These are phyloP conservation scores for Lepidochrysops patricia DNA, from an alignment of 2,888 invertebrate species.

Conservation along the genomic window DNA sequence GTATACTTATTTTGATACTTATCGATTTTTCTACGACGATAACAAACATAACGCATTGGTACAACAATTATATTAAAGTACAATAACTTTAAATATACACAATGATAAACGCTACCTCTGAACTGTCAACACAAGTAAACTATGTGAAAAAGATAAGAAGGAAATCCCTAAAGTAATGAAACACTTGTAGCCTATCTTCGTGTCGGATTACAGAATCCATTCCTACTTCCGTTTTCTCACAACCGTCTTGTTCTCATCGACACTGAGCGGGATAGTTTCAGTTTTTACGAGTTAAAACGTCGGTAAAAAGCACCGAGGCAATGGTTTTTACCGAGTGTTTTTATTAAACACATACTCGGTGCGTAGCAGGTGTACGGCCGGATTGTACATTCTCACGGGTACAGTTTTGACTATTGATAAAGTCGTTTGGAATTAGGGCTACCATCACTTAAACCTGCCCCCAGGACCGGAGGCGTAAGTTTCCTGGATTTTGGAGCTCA, in stretches of 20 bases:
- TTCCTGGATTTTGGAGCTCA: too few relatives aligned
- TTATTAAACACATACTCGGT: conserved; percentile 27
- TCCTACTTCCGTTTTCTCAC: conserved; percentile 4
- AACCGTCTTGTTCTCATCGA: not conserved
- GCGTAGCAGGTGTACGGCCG: conserved; percentile 48
- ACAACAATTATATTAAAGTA: too few relatives aligned
- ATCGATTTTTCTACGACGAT: too few relatives aligned
- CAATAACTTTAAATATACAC: too few relatives aligned
- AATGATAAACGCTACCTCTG: not conserved
- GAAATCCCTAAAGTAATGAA: not conserved
- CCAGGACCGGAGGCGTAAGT: too few relatives aligned
- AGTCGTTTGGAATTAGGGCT: not conserved
- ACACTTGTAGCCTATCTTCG: not conserved
- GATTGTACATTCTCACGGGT: conserved; percentile 48
- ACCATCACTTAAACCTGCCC: too few relatives aligned
- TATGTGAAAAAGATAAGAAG: not conserved
- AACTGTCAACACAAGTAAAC: not conserved
- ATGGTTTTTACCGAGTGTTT: conserved; percentile 41
- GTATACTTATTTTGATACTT: too few relatives aligned
- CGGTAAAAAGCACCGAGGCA: not conserved
- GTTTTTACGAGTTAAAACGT: conserved; percentile 11
- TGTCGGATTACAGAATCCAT: not conserved
- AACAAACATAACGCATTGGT: too few relatives aligned
- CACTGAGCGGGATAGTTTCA: conserved; percentile 1
- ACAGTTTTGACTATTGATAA: conserved; percentile 16